Evolutionary conservation across 2,797 vertebrate genomes (phyloP).

Genomic region (Remorina albescens): DNA sequence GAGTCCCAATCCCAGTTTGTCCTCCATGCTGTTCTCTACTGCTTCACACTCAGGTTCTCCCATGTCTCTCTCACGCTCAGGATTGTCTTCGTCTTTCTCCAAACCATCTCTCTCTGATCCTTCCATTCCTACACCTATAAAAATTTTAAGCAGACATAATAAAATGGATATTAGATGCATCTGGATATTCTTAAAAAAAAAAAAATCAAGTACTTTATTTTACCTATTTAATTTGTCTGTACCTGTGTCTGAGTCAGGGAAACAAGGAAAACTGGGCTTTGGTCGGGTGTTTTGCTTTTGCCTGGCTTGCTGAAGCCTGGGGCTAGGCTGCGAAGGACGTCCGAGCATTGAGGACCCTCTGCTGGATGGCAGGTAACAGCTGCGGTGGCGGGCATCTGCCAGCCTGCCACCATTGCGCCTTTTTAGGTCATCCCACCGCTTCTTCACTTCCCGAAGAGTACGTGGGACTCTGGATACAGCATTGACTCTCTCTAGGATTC

Average conservation of each 20-base stretch:
- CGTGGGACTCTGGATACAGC: conserved; percentile 87
- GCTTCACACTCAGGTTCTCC: conserved; percentile 83
- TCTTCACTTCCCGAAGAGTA: conserved; percentile 88
- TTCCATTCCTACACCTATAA: conserved; percentile 79
- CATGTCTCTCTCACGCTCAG: conserved; percentile 82
- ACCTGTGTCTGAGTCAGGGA: conserved; percentile 86
- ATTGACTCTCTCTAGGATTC: conserved; percentile 87
- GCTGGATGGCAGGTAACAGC: conserved; percentile 83
- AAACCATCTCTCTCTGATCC: conserved; percentile 84
- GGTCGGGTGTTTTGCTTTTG: conserved; percentile 82
- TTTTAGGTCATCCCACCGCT: conserved; percentile 89
- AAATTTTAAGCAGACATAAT: conserved; percentile 7
- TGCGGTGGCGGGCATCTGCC: conserved; percentile 86
- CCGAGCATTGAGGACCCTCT: conserved; percentile 79
- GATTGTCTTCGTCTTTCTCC: conserved; percentile 85
- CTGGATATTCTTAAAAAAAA: conserved; percentile 3
- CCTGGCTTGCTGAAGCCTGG: conserved; percentile 82
- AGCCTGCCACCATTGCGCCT: conserved; percentile 87
- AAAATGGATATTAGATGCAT: background rate
- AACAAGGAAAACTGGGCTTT: conserved; percentile 83
- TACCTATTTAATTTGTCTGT: conserved; percentile 17
- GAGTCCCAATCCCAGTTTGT: conserved; percentile 85
- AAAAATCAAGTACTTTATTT: conserved; percentile 5
- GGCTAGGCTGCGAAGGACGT: conserved; percentile 80
- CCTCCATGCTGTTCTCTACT: conserved; percentile 86